Conservation (phyloP, 2,113 vertebrate genomes). For the Falco punctatus region DNA sequence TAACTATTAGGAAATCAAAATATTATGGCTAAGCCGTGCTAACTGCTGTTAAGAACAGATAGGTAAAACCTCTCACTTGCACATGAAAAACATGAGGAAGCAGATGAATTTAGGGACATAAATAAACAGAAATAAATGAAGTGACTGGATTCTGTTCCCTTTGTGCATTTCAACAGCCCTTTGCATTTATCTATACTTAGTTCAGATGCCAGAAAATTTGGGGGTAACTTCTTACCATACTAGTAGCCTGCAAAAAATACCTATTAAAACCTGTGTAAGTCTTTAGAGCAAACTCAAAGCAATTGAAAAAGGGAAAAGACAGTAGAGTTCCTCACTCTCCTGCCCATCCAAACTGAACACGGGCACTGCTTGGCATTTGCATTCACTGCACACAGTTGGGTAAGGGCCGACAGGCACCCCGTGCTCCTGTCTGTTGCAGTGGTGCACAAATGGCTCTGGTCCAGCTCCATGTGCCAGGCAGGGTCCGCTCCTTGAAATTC, state of each 20-base stretch:
- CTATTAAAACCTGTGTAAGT: neutral
- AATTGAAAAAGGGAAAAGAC: neutral
- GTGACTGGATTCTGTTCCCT: neutral
- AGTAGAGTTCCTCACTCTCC: neutral
- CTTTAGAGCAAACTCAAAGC: neutral
- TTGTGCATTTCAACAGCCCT: neutral
- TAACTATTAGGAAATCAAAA: constrained; percentile 42
- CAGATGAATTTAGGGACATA: neutral
- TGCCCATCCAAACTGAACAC: neutral
- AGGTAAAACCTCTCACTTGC: neutral
- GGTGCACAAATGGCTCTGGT: neutral
- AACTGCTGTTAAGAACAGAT: neutral
- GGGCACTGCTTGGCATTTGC: neutral
- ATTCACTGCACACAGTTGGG: neutral
- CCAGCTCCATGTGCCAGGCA: neutral
- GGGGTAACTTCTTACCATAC: neutral
- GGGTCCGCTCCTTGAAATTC: neutral
- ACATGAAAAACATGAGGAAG: neutral
- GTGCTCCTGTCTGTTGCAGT: neutral
- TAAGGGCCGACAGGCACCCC: neutral
- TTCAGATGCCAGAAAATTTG: neutral
- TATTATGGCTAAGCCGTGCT: constrained; percentile 4
- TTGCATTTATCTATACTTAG: neutral
- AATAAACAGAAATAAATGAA: neutral
- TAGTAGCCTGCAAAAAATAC: neutral